Evolutionary conservation across 2,113 vertebrate species (phyloP), one percentile per base, ranked within the genome.

Genomic region (Pterocles burchelli): DNA sequence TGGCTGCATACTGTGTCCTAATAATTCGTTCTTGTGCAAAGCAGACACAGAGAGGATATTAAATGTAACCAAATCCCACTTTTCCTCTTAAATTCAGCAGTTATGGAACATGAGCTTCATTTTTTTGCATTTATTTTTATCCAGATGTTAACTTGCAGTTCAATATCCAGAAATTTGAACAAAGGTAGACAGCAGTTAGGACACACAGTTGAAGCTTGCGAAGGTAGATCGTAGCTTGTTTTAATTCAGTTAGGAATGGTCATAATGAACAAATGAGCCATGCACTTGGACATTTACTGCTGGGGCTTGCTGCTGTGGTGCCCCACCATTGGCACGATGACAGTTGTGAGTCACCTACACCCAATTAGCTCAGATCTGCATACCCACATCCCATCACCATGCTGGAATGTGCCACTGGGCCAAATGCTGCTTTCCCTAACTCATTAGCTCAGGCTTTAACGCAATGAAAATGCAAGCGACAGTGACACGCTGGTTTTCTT

Each of bases 161-260:
- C 75, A 77, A 38, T 55, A 80, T 17, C n/a, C 68, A 78, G 68
- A 75, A 86, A 48, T 22, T 16, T 0, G 0, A 78, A 72, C 38
- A 55, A 66, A 90, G 63, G 72, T 77, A 33, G 61, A 26, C 59
- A 81, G 34, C 76, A 72, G 62, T 80, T 85, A 71, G 34, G 74
- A 57, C 28, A 22, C 0, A 1, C 8, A 46, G 26, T 43, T 71
- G 63, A 62, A 10, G 38, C 48, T 63, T 75, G 77, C 65, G 52
- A 87, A 95, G 87, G 89, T 91, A 91, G 85, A 91, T 59, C 9
- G 5, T 81, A 75, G 48, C 73, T 81, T 48, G 58, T 13, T 85
- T 90, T 51, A 51, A 73, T 79, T 79, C 57, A 78, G 8, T 88
- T 90, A 59, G 71, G 29, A 95, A 79, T 17, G 54, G 13, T n/a